Percentiles rank a stretch among this genome's conserved stretches.
These are phyloP conservation scores for Xestoiulus laeticollis DNA, from an alignment of 2,888 invertebrate species.

Conservation along the genomic window DNA sequence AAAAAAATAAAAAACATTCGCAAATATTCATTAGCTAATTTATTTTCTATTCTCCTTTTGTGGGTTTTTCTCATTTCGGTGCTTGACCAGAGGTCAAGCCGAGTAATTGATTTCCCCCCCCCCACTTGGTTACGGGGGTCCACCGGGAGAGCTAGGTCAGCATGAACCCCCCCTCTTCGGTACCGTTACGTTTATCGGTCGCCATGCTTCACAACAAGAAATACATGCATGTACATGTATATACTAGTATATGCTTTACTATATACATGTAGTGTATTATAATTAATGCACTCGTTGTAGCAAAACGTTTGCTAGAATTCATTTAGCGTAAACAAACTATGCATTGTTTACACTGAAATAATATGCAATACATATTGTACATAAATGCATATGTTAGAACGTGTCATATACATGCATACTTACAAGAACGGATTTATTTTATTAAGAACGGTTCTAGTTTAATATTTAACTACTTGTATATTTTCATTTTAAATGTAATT, in stretches of 20 bases:
- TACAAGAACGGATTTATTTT: too few relatives aligned
- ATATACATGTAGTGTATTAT: background rate
- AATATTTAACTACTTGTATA: too few relatives aligned
- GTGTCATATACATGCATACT: too few relatives aligned
- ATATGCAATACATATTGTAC: too few relatives aligned
- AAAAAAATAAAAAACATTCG: background rate
- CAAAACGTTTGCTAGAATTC: too few relatives aligned
- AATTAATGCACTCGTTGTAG: too few relatives aligned
- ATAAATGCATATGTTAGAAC: too few relatives aligned
- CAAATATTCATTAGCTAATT: constrained; percentile 43
- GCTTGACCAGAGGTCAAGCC: constrained; percentile 39
- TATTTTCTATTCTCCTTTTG: constrained; percentile 33
- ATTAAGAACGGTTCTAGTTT: too few relatives aligned
- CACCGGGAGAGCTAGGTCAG: background rate
- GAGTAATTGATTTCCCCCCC: background rate
- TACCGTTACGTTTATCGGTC: background rate
- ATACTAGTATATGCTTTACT: background rate
- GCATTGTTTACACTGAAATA: too few relatives aligned
- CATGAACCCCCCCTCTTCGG: background rate
- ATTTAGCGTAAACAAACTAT: too few relatives aligned
- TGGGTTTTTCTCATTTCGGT: constrained; percentile 41
- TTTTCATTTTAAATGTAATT: too few relatives aligned
- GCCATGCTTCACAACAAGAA: too few relatives aligned
- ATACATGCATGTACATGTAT: background rate
- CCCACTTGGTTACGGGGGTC: background rate